Percentiles rank a stretch among this genome's conserved stretches.
Evolutionary conservation across 1,140 invertebrate genomes (phyloP).

Genomic region (Conopomorpha cramerella): DNA sequence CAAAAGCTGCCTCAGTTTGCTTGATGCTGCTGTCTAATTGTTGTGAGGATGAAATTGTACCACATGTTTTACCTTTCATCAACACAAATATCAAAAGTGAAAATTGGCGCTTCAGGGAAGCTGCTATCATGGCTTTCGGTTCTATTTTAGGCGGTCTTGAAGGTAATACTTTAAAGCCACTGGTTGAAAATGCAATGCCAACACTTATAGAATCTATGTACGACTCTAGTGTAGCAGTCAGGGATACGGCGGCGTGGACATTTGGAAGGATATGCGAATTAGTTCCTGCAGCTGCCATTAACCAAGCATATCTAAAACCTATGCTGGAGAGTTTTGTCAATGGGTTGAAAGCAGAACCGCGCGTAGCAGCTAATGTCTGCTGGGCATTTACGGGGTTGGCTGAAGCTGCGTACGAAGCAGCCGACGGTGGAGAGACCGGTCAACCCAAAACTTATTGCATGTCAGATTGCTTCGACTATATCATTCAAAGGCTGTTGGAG

Average conservation of each 20-base stretch:
- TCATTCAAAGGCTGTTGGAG: constrained; percentile 88
- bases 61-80: constrained; percentile 95
- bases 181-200: constrained; percentile 96
- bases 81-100: constrained; percentile 91
- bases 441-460: constrained; percentile 94
- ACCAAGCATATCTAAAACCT: constrained; percentile 81
- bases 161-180: constrained; percentile 81
- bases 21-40: constrained; percentile 96
- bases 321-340: constrained; percentile 88
- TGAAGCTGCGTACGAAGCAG: constrained; percentile 92
- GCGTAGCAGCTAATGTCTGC: constrained; percentile 98
- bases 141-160: constrained; percentile 96
- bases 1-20: constrained; percentile 99
- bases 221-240: constrained; percentile 88
- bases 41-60: constrained; percentile 97
- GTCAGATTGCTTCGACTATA: constrained; percentile 91
- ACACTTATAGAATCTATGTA: constrained; percentile 94
- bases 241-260: constrained; percentile 98
- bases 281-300: constrained; percentile 95
- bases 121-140: constrained; percentile 98
- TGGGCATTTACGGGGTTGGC: constrained; percentile 99
- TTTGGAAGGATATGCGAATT: constrained; percentile 97
- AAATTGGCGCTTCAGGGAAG: constrained; percentile 96
- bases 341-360: constrained; percentile 88
- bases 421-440: constrained; percentile 68